Evolutionary conservation across 2,113 vertebrate species (phyloP).

Genomic region (Isurus oxyrinchus): DNA sequence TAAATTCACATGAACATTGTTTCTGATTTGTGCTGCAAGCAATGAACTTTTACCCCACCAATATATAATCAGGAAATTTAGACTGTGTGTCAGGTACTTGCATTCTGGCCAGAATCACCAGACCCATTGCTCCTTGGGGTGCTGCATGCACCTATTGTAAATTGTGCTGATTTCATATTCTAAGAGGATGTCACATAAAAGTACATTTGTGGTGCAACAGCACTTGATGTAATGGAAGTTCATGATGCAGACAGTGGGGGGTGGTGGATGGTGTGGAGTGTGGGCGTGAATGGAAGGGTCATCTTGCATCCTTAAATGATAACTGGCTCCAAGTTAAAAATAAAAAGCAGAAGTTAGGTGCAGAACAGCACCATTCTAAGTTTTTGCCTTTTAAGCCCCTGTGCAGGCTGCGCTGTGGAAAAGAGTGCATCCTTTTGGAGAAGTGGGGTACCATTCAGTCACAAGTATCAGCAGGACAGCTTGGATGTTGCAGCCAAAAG

Average conservation of each 20-base stretch:
- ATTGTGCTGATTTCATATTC: neutral
- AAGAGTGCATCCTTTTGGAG: neutral
- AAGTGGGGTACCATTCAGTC: neutral
- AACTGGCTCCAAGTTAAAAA: neutral
- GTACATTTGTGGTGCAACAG: neutral
- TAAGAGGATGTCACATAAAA: neutral
- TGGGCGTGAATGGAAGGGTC: neutral
- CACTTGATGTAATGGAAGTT: neutral
- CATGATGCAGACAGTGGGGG: neutral
- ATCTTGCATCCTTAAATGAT: neutral
- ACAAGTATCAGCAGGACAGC: neutral
- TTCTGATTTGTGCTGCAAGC: neutral
- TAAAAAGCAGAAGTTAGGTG: neutral
- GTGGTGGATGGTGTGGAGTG: neutral
- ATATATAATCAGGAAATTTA: neutral
- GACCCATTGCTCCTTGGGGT: neutral
- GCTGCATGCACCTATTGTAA: neutral
- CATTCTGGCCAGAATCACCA: neutral
- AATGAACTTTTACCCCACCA: neutral
- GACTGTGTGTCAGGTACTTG: neutral
- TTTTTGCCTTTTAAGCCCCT: neutral
- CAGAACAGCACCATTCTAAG: neutral
- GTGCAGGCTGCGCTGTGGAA: neutral
- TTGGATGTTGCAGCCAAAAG: neutral
- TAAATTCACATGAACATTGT: neutral